Evolutionary conservation across 2,888 invertebrate genomes (phyloP), one percentile per base, ranked within the genome.

Genomic region (Eupithecia subfuscata): DNA sequence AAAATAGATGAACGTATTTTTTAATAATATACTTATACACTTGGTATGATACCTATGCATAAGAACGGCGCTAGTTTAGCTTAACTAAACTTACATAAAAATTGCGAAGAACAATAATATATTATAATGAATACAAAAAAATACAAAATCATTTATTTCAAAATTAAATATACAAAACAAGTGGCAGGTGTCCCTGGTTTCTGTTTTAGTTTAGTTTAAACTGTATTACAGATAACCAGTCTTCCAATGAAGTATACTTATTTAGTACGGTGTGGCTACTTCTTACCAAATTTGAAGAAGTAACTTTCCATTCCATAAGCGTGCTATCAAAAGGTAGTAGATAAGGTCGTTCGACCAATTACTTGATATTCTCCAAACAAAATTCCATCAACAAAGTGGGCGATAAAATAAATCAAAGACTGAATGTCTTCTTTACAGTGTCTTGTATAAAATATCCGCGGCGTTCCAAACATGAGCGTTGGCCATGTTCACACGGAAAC

Each of bases 341-440:
- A 40, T 40, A 40, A 37, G 43, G 70, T 72, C 30, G 40, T 65
- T 69, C 70, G 43, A 64, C 73, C 75, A 77, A 75, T 77, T 77
- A 77, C 75, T 75, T 75, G 70, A 73, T 77, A 73, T 75, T 75
- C 69, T 74, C 34, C 77, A 78, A 75, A 75, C 73, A 71, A 73
- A 78, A 78, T 75, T 78, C 75, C 74, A 75, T 73, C 77, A 77
- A 75, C 77, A 72, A 74, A 77, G 77, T 76, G 71, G 75, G 71
- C 74, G 75, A 77, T 79, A 79, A 79, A 77, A 77, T 77, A 79
- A 75, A 79, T 77, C 77, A 77, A 72, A 70, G 64, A 63, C 56
- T 74, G 70, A 73, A 78, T 76, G 75, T 79, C 74, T 76, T 75
- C 67, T 75, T 75, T 74, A 75, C 73, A 73, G 70, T 72, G 73